A percentile compares a stretch with the other conserved stretches of the same genome.
These are phyloP conservation scores for Ctena decussata DNA, from an alignment of 2,888 invertebrate genomes.

Conservation along the genomic window DNA sequence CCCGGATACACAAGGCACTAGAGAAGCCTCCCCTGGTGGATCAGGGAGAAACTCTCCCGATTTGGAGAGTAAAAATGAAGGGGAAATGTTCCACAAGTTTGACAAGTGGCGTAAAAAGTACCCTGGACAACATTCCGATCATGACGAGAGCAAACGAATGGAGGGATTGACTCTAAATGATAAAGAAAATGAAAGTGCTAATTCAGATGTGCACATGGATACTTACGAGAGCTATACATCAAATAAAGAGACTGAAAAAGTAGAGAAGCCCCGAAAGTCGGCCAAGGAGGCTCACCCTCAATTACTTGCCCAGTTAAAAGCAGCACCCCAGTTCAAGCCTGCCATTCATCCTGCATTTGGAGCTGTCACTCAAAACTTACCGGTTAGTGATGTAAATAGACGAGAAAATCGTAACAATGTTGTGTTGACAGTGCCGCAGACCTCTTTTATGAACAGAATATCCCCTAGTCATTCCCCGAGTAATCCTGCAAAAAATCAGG, in stretches of 20 bases:
- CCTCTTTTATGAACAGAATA: conserved; percentile 29
- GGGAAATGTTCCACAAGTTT: conserved; percentile 78
- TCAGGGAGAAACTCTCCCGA: conserved; percentile 50
- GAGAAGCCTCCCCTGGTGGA: conserved; percentile 28
- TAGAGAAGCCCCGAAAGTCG: conserved; percentile 66
- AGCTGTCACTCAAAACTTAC: neutral
- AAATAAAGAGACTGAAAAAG: neutral
- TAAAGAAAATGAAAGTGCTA: conserved; percentile 34
- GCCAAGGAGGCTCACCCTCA: conserved; percentile 82
- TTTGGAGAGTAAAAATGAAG: conserved; percentile 31
- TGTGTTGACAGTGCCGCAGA: conserved; percentile 56
- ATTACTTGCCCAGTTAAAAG: conserved; percentile 81
- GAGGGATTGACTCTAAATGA: conserved; percentile 54
- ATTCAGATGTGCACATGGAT: conserved; percentile 21
- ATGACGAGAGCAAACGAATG: conserved; percentile 52
- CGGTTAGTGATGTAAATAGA: neutral
- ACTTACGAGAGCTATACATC: neutral
- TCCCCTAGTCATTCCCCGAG: conserved; percentile 25
- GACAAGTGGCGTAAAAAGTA: conserved; percentile 79
- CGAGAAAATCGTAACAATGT: conserved; percentile 24
- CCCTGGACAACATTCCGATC: conserved; percentile 20
- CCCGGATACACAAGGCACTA: neutral
- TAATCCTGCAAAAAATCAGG: neutral
- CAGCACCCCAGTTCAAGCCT: conserved; percentile 58
- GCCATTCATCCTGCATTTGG: conserved; percentile 32